Conservation (phyloP, 2,888 invertebrate species). For the Exocentrus adspersus region DNA sequence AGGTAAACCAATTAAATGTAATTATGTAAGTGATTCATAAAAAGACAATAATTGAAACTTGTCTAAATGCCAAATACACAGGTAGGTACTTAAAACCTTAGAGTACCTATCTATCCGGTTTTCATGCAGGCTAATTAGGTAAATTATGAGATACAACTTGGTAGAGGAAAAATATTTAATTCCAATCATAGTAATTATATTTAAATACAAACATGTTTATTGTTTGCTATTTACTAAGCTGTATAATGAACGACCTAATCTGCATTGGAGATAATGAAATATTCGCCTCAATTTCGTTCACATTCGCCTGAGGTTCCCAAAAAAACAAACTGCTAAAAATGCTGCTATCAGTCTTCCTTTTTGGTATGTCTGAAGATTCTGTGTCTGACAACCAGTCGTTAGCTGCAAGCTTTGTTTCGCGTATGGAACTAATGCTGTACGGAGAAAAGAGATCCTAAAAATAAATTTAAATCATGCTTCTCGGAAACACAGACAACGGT, state of each 20-base stretch:
- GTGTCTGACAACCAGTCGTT: conserved; percentile 70
- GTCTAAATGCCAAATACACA: too few species aligned
- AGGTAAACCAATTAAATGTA: too few species aligned
- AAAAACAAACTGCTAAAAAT: background rate
- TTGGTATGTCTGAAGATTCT: conserved; percentile 49
- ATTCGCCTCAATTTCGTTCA: conserved; percentile 46
- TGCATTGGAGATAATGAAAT: conserved; percentile 75
- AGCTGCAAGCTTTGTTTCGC: conserved; percentile 77
- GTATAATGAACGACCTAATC: conserved; percentile 73
- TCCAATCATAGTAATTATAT: background rate
- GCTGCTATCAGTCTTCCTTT: conserved; percentile 54
- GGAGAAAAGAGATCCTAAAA: conserved; percentile 67
- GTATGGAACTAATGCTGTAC: conserved; percentile 52
- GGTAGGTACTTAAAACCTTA: too few species aligned
- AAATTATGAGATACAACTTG: background rate
- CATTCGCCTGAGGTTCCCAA: background rate
- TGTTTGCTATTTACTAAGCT: conserved; percentile 11
- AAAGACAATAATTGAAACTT: too few species aligned
- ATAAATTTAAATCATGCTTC: background rate
- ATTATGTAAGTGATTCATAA: too few species aligned
- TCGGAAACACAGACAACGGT: too few species aligned
- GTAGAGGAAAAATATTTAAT: background rate
- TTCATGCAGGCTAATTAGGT: too few species aligned
- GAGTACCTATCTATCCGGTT: too few species aligned
- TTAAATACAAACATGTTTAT: background rate